Conservation (phyloP, 2,797 vertebrate species). For the Florisuga fusca region DNA sequence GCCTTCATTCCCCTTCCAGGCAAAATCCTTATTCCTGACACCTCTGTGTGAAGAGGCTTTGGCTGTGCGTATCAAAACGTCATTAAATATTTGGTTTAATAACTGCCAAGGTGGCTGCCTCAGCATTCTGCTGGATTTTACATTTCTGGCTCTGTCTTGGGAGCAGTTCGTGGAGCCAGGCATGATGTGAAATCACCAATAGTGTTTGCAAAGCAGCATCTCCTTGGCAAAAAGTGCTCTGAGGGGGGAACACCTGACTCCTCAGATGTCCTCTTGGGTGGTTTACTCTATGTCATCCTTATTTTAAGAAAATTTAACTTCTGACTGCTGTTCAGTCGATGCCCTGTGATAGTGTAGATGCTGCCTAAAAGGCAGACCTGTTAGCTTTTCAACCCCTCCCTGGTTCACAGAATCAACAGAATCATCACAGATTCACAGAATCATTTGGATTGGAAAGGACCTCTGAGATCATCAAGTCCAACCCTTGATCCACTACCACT, state of each 20-base stretch:
- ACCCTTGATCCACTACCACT: too few species aligned
- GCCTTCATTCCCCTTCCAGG: background rate
- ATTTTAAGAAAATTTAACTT: background rate
- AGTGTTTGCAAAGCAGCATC: background rate
- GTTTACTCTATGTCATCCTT: background rate
- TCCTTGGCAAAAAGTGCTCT: background rate
- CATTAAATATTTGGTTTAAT: conserved; percentile 29
- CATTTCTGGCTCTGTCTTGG: background rate
- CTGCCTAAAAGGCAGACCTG: background rate
- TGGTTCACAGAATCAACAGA: background rate
- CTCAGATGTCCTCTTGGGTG: background rate
- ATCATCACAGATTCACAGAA: background rate
- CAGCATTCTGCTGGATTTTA: background rate
- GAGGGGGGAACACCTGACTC: background rate
- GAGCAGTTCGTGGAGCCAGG: background rate
- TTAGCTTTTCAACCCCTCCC: background rate
- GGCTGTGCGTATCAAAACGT: background rate
- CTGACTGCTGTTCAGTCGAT: background rate
- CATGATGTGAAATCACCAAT: background rate
- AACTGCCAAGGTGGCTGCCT: background rate
- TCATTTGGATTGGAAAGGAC: too few species aligned
- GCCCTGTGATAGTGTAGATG: rapidly evolving
- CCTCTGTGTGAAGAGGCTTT: background rate
- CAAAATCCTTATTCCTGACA: background rate
- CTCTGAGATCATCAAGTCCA: too few species aligned